Base-by-base conservation (phyloP, 2,113 vertebrate species). In the Acrocephalus arundinaceus region DNA sequence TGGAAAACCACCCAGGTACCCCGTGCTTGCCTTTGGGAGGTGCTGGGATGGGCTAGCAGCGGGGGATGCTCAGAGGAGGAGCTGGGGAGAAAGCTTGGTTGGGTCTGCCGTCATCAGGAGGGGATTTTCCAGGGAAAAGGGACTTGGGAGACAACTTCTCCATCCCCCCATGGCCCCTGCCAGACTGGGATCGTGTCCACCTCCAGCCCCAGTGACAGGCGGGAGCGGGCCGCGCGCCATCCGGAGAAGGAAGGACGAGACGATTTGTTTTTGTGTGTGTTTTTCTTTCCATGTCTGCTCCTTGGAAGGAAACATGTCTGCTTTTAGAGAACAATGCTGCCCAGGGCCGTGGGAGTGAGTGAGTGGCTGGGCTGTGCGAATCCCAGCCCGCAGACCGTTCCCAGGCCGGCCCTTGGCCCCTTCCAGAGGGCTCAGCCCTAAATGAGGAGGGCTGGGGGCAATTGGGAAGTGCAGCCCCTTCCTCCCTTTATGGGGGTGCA, bases 241-340 rank as follows among this genome's bases (percentile, higher is more conserved):
- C 81, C 84, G 19, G 89, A 55, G 91, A 91, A 70, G 94, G 95
- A 96, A 95, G 94, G 95, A 96, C 63, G 13, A 96, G 94, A 97
- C 59, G 91, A 93, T 96, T 96, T 96, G 96, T 35, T 96, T 96
- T 83, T 51, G 85, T 92, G 92, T 84, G 96, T 95, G 93, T 96
- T 97, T 96, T 95, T 95, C 94, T 96, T 96, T 97, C 95, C 95
- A 91, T 94, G 93, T 63, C 94, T 96, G 94, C 87, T 95, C 62
- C 95, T 94, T 96, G 96, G 95, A 96, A 96, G 96, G 96, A 96
- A 96, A 96, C 90, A 96, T 90, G 94, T 93, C 96, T 96, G 90
- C 91, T 83, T 89, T 87, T 62, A 70, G 91, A 95, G 94, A 96
- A 93, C 95, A 96, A 97, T 97, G 87, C 87, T 91, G 87, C 90